Evolutionary conservation across 2,888 invertebrate species (phyloP).

Genomic region (Strigamia crassipes): DNA sequence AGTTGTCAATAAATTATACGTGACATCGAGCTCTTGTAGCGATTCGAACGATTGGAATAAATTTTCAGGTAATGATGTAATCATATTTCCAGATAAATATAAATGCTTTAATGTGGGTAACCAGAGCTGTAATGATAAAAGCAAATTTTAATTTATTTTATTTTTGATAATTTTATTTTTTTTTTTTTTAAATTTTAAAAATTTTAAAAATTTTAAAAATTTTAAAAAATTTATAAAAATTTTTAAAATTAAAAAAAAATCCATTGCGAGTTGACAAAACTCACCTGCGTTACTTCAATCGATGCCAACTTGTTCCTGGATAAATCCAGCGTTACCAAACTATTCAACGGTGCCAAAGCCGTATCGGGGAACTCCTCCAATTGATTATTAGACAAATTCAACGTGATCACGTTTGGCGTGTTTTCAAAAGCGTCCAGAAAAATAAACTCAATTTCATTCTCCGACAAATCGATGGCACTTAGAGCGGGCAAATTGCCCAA

Average conservation of each 20-base stretch:
- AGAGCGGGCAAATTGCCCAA: slow-evolving; percentile 68
- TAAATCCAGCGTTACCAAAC: slow-evolving; percentile 39
- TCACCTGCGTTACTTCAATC: background rate
- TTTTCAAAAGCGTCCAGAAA: slow-evolving; percentile 75
- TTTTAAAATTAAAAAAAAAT: background rate
- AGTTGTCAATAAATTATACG: background rate
- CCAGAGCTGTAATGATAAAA: background rate
- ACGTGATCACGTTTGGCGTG: slow-evolving; percentile 73
- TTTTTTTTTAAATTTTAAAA: too few relatives aligned
- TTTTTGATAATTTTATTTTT: too few relatives aligned
- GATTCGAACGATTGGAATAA: background rate
- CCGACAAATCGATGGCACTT: slow-evolving; percentile 79
- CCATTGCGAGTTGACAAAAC: background rate
- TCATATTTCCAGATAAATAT: background rate
- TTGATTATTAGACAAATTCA: slow-evolving; percentile 81
- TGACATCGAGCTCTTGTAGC: background rate
- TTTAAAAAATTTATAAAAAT: background rate
- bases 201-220: too few relatives aligned
- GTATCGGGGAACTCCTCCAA: slow-evolving; percentile 71
- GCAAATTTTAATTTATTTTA: too few relatives aligned
- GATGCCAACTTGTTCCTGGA: slow-evolving; percentile 4
- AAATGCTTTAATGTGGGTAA: background rate
- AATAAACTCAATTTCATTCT: slow-evolving; percentile 77
- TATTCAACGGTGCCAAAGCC: slow-evolving; percentile 61
- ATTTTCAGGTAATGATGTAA: background rate